These are phyloP conservation scores for Pycnomerus fuliginosus DNA, from an alignment of 2,888 invertebrate genomes.

Conservation along the genomic window DNA sequence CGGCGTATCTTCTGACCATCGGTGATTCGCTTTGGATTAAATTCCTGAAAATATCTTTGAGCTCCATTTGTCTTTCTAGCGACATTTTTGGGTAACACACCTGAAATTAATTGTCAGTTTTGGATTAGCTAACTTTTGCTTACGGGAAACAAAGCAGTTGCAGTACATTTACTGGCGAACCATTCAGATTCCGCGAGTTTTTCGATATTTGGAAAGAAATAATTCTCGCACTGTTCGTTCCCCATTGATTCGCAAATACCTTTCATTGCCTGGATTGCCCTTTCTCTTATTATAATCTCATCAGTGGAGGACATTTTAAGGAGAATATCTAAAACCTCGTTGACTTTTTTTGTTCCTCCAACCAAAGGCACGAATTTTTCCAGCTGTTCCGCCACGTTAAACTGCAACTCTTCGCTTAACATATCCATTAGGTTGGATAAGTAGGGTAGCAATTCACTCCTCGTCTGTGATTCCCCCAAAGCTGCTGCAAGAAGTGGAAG, in stretches of 20 bases:
- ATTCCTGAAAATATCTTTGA: constrained; percentile 39
- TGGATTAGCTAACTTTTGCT: constrained; percentile 12
- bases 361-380: constrained; percentile 42
- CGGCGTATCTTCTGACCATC: constrained; percentile 42
- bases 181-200: constrained; percentile 38
- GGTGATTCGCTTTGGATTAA: constrained; percentile 46
- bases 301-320: constrained; percentile 42
- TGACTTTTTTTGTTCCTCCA: constrained; percentile 42
- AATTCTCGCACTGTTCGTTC: constrained; percentile 34
- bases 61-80: constrained; percentile 36
- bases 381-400: constrained; percentile 43
- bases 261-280: constrained; percentile 40
- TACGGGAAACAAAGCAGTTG: constrained; percentile 37
- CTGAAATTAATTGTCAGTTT: constrained; percentile 28
- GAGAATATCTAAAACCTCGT: constrained; percentile 40
- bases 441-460: constrained; percentile 41
- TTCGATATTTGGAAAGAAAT: constrained; percentile 38
- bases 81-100: constrained; percentile 41
- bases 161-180: constrained; percentile 43
- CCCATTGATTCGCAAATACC: constrained; percentile 34
- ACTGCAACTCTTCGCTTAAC: constrained; percentile 42
- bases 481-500: constrained; percentile 39
- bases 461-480: constrained; percentile 39
- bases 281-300: constrained; percentile 42
- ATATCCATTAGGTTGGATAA: constrained; percentile 39